Base-by-base conservation (phyloP, 2,113 vertebrate species). In the Artemisiospiza belli region DNA sequence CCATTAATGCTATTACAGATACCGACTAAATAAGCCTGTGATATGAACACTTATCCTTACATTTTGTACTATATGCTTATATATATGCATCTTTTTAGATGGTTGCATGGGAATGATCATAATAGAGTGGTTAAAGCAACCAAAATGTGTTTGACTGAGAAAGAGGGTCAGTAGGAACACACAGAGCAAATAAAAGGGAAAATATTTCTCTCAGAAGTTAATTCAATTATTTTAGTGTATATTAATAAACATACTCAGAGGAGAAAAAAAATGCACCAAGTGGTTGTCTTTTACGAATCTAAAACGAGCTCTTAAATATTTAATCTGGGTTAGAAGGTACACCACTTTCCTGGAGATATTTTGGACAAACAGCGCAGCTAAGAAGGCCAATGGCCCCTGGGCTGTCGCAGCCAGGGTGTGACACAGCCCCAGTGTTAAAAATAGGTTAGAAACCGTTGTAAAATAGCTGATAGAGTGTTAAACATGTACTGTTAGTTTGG, bases 341-440 rank as follows among this genome's bases (percentile, higher is more conserved):
- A 27, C 1, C 2, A 11, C 4, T 52, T 52, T 44, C 59, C 44
- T 47, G 22, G 49, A 76, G 24, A 14, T 17, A 5, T 80, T 88
- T 55, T 75, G 35, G 19, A n/a, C 23, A 57, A 39, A 8, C 2
- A 47, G 3, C 3, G 4, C 0, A 4, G 13, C 2, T 20, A 31
- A 31, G 30, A 55, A 24, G 23, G 19, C 2, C n/a, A 3, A 0
- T 47, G 55, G 15, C 5, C 28, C 41, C n/a, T 20, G 47, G 47
- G 55, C 23, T 55, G 12, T 39, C 2, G 33, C 37, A 77, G 46
- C 27, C 46, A 15, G 6, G 62, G 12, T 6, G 72, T 68, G 63
- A 19, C 51, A 51, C 54, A 68, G 54, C 44, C 44, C 44, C 83
- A 52, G 15, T 4, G 51, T 17, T 10, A 52, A 51, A 28, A 52